These are phyloP conservation scores for Nasonia vitripennis DNA, from an alignment of 1,140 invertebrate genomes.

Conservation along the genomic window DNA sequence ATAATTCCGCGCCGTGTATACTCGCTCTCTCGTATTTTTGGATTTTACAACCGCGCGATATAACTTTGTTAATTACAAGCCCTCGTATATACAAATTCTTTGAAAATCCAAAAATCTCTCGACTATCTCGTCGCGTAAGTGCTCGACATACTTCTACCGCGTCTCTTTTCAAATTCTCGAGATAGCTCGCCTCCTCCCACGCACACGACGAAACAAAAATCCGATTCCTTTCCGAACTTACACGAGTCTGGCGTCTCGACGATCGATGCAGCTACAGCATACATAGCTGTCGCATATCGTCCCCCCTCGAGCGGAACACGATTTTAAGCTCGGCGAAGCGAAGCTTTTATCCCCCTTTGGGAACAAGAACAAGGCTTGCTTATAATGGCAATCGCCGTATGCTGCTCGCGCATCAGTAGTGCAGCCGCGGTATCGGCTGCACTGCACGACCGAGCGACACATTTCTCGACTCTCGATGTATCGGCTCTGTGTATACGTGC, in stretches of 20 bases:
- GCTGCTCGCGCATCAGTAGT: neutral
- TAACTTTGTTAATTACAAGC: no score
- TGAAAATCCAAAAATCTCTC: no score
- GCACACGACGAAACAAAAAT: constrained; percentile 15
- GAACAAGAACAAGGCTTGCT: neutral
- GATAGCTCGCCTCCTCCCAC: neutral
- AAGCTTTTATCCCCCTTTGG: neutral
- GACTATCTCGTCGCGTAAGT: neutral
- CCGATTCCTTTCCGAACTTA: constrained; percentile 20
- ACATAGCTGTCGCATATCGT: neutral
- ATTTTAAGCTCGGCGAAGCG: constrained; percentile 41
- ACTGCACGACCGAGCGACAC: neutral
- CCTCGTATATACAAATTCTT: no score
- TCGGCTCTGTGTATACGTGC: neutral
- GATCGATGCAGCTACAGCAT: neutral
- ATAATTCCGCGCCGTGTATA: no score
- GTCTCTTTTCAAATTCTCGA: constrained; percentile 20
- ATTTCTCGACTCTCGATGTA: constrained; percentile 9
- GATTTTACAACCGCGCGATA: no score
- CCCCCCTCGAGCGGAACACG: constrained; percentile 7
- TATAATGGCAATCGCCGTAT: constrained; percentile 19
- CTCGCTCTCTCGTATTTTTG: no score
- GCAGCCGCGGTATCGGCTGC: neutral
- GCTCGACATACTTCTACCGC: neutral
- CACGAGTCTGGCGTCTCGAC: neutral